A percentile compares a stretch with the other conserved stretches of the same genome.
phyloP scores from a whole-genome alignment of 2,888 invertebrate species.

The Capitulum mitella region DNA sequence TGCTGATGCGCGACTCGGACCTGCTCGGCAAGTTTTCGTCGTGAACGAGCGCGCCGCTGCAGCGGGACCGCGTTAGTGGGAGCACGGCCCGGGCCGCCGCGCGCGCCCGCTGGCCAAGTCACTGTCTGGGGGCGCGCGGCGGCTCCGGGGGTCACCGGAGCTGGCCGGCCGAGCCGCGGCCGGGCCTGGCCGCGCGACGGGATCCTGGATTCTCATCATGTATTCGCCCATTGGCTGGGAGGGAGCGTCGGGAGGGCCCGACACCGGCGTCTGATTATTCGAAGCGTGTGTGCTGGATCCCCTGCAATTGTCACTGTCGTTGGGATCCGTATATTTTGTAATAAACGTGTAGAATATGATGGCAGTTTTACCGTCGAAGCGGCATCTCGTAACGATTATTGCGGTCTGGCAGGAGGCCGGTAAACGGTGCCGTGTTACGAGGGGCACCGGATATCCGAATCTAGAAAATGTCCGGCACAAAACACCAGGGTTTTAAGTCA shows the following conservation, averaged over 20 bases:
- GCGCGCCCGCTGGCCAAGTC: neutral
- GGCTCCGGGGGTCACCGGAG: neutral
- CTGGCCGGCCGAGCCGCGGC: neutral
- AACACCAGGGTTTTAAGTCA: too few relatives aligned
- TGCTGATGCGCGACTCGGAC: conserved; percentile 89
- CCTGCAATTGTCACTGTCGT: neutral
- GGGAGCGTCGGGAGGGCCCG: neutral
- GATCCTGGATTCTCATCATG: neutral
- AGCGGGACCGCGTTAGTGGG: neutral
- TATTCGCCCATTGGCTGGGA: neutral
- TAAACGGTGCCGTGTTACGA: too few relatives aligned
- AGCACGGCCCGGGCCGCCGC: neutral
- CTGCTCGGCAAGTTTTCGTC: conserved; percentile 82
- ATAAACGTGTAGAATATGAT: neutral
- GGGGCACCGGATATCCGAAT: too few relatives aligned
- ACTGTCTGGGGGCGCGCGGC: conserved; percentile 9
- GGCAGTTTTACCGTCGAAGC: too few relatives aligned
- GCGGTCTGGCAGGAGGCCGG: too few relatives aligned
- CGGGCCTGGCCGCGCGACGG: neutral
- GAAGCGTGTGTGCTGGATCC: neutral
- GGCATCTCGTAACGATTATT: too few relatives aligned
- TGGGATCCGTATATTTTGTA: neutral
- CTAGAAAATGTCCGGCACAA: too few relatives aligned
- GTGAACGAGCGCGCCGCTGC: neutral
- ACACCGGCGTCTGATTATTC: too few relatives aligned